Evolutionary conservation across 2,888 invertebrate genomes (phyloP).

Genomic region (Gasteruption jaculator): DNA sequence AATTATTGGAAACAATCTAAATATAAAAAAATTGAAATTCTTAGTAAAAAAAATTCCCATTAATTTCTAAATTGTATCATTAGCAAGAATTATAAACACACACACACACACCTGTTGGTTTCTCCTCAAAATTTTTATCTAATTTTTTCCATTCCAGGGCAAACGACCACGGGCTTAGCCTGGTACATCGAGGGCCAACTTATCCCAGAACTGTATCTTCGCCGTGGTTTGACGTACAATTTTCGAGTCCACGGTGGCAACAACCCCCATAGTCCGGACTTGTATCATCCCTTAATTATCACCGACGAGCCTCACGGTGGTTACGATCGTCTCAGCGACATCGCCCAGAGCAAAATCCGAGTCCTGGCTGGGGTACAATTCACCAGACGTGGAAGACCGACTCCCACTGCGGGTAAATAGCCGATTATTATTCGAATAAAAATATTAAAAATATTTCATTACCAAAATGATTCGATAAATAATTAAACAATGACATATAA

Average conservation of each 20-base stretch:
- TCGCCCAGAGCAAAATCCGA: slow-evolving; percentile 66
- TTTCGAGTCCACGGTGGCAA: slow-evolving; percentile 81
- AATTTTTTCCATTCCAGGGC: too few species aligned
- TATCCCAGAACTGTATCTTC: slow-evolving; percentile 81
- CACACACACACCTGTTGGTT: too few species aligned
- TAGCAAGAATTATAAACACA: too few species aligned
- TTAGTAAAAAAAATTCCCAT: too few species aligned
- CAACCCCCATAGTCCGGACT: slow-evolving; percentile 78
- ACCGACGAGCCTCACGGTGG: slow-evolving; percentile 83
- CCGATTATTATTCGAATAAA: too few species aligned
- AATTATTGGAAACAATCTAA: too few species aligned
- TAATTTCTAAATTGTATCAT: too few species aligned
- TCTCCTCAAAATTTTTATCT: too few species aligned
- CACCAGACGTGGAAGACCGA: slow-evolving; percentile 76
- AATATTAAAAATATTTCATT: too few species aligned
- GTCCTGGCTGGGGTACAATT: slow-evolving; percentile 77
- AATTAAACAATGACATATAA: too few species aligned
- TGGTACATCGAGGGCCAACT: slow-evolving; percentile 93
- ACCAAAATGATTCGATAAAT: too few species aligned
- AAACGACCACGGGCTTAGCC: slow-evolving; percentile 68
- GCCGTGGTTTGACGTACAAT: slow-evolving; percentile 78
- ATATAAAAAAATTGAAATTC: too few species aligned
- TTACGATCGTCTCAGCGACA: slow-evolving; percentile 68
- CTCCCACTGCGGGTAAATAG: slow-evolving; percentile 70
- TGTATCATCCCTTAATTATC: slow-evolving; percentile 87